phyloP scores from a whole-genome alignment of 2,888 invertebrate genomes.

The Pasiphila rectangulata region DNA sequence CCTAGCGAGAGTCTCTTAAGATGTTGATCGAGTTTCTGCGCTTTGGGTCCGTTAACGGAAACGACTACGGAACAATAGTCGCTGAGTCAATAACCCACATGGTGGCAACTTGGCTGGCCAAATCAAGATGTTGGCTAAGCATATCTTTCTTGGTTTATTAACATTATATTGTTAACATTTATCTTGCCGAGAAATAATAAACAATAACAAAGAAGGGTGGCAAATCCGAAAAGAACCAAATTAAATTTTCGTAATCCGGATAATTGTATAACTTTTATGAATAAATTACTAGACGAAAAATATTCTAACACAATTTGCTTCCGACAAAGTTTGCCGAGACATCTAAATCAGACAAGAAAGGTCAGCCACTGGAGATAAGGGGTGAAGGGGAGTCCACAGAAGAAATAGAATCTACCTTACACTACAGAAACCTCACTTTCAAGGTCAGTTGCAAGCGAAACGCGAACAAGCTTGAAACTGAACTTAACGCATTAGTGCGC shows the following conservation, averaged over 20 bases:
- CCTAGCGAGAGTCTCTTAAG: no score
- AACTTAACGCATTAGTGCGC: not conserved
- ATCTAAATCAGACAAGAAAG: constrained; percentile 55
- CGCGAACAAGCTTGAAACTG: constrained; percentile 4
- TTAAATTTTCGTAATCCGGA: constrained; percentile 15
- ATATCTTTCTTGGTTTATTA: constrained; percentile 19
- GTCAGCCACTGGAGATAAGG: constrained; percentile 49
- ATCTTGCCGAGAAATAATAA: constrained; percentile 2
- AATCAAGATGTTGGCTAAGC: no score
- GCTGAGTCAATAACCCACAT: no score
- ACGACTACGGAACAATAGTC: no score
- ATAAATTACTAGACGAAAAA: constrained; percentile 46
- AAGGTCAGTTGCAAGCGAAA: not conserved
- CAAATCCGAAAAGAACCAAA: constrained; percentile 9
- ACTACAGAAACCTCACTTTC: not conserved
- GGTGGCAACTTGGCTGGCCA: no score
- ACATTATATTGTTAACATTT: constrained; percentile 2
- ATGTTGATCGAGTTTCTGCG: no score
- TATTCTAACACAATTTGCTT: constrained; percentile 64
- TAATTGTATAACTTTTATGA: constrained; percentile 37
- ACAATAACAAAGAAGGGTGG: not conserved
- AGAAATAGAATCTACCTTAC: constrained; percentile 1
- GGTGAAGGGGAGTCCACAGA: constrained; percentile 28
- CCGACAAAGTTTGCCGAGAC: constrained; percentile 43
- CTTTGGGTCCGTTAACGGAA: no score